A percentile compares a stretch with the other conserved stretches of the same genome.
These are phyloP conservation scores for Liposcelis brunnea DNA, from an alignment of 2,888 invertebrate species.

Conservation along the genomic window DNA sequence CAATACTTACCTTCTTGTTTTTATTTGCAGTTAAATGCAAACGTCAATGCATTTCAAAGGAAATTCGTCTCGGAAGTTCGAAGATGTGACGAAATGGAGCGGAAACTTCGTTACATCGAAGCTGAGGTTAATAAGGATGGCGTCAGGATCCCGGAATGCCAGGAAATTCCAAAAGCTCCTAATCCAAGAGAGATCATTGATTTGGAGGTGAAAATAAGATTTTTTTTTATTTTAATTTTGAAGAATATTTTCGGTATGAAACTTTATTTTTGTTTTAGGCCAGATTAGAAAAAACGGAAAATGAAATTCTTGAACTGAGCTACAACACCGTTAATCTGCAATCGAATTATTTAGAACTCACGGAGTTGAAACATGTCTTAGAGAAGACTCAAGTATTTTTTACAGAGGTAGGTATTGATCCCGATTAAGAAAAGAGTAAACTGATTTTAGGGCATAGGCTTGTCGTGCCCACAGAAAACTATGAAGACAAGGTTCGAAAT, in stretches of 20 bases:
- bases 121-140: constrained; percentile 69
- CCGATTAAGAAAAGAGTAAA: too few species aligned
- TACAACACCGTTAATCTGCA: constrained; percentile 84
- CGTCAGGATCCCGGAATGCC: constrained; percentile 58
- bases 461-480: too few species aligned
- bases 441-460: too few species aligned
- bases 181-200: constrained; percentile 47
- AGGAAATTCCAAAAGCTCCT: constrained; percentile 59
- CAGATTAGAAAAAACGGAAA: constrained; percentile 88
- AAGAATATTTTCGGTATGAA: not conserved
- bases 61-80: constrained; percentile 84
- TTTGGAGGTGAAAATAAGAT: constrained; percentile 33
- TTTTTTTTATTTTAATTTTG: not conserved
- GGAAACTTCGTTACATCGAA: constrained; percentile 72
- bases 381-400: constrained; percentile 86
- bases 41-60: constrained; percentile 77
- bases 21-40: constrained; percentile 53
- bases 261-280: constrained; percentile 32
- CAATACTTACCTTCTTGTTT: too few species aligned
- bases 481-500: too few species aligned
- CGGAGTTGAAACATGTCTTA: constrained; percentile 77
- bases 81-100: constrained; percentile 81
- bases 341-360: constrained; percentile 79
- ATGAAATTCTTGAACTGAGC: constrained; percentile 83
- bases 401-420: constrained; percentile 38